Conservation (phyloP, 2,888 invertebrate species). For the Pseudeuparius sepicola region DNA sequence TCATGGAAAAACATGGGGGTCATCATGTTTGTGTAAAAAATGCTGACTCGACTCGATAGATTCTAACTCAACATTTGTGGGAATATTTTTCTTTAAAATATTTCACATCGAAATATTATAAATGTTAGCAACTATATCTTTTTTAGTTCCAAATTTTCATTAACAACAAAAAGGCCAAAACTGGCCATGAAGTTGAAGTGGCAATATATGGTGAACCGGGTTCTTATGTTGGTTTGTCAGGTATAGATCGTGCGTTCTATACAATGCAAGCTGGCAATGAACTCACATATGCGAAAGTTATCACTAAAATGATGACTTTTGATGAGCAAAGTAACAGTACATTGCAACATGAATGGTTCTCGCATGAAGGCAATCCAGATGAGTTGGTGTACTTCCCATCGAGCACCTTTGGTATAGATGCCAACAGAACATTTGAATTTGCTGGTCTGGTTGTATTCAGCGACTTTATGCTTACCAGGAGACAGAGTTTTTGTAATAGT, state of each 20-base stretch:
- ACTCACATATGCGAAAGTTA: constrained; percentile 74
- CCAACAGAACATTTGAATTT: constrained; percentile 87
- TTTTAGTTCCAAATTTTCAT: constrained; percentile 69
- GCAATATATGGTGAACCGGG: constrained; percentile 91
- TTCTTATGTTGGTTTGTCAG: constrained; percentile 86
- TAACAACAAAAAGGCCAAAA: constrained; percentile 88
- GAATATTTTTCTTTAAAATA: too few relatives aligned
- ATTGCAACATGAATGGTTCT: constrained; percentile 72
- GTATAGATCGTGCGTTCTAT: constrained; percentile 80
- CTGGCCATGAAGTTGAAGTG: constrained; percentile 86
- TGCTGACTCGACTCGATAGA: too few relatives aligned
- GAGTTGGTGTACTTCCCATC: constrained; percentile 80
- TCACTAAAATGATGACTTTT: constrained; percentile 79
- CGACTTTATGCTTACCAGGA: constrained; percentile 68
- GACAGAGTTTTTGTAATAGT: constrained; percentile 58
- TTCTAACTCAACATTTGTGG: too few relatives aligned
- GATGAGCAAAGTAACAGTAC: constrained; percentile 81
- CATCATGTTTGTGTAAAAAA: too few relatives aligned
- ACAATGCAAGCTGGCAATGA: constrained; percentile 91
- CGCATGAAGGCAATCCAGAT: constrained; percentile 76
- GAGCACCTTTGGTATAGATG: constrained; percentile 85
- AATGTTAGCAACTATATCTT: constrained; percentile 1
- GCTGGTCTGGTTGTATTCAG: constrained; percentile 84
- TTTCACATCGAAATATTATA: background rate
- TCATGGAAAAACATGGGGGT: too few relatives aligned